Percentiles rank a stretch among this genome's conserved stretches.
Evolutionary conservation across 2,797 vertebrate genomes (phyloP).

Genomic region (Parotocinclus haroldoi): DNA sequence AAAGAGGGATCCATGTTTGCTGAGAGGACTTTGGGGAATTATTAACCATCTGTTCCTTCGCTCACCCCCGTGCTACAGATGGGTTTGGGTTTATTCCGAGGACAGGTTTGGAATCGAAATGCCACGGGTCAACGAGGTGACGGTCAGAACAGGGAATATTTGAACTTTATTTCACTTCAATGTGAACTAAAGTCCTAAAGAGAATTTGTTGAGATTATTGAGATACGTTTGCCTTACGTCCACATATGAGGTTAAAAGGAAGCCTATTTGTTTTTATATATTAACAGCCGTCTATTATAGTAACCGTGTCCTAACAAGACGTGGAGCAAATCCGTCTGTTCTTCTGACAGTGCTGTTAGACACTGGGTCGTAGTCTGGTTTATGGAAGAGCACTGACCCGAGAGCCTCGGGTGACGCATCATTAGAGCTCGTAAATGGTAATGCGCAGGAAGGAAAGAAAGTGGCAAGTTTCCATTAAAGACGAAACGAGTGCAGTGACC

Average conservation of each 20-base stretch:
- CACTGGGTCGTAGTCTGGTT: background rate
- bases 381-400: conserved; percentile 16
- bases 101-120: background rate
- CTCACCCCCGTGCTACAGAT: conserved; percentile 1
- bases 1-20: background rate
- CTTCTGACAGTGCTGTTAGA: no score
- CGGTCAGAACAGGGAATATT: no score
- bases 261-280: no score
- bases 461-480: conserved; percentile 65
- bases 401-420: conserved; percentile 52
- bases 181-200: no score
- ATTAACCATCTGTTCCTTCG: conserved; percentile 68
- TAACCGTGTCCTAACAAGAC: no score
- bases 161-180: no score
- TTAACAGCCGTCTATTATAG: no score
- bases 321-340: no score
- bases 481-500: conserved; percentile 62
- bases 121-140: no score
- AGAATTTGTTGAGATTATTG: no score
- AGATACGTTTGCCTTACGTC: no score
- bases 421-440: conserved; percentile 60
- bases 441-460: conserved; percentile 62
- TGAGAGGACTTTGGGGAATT: conserved; percentile 47
- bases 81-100: background rate
- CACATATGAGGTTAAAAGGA: no score